A percentile compares a stretch with the other conserved stretches of the same genome.
These are phyloP conservation scores for Channa striata DNA, from an alignment of 2,797 vertebrate species.

Conservation along the genomic window DNA sequence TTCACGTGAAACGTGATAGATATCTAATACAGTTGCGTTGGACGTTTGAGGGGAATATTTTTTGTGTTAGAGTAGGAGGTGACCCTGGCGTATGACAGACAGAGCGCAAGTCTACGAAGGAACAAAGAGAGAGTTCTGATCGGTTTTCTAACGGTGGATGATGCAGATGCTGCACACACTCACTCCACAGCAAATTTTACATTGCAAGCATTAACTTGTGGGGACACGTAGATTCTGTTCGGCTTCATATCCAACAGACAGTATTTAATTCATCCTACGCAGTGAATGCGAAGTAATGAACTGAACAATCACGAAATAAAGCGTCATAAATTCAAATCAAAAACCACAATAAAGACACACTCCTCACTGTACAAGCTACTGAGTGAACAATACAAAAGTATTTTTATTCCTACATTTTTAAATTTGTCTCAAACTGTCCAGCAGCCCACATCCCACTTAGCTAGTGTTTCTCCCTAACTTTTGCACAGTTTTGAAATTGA, in stretches of 20 bases:
- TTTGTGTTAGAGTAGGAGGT: conserved; percentile 31
- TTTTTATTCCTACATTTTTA: too few species aligned
- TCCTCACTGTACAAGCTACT: not conserved
- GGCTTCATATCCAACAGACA: too few species aligned
- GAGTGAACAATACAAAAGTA: too few species aligned
- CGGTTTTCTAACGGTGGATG: too few species aligned
- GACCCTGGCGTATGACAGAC: conserved; percentile 33
- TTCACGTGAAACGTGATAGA: conserved; percentile 20
- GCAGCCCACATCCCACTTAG: too few species aligned
- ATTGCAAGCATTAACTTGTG: not conserved
- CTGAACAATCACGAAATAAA: not conserved
- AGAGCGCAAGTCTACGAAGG: conserved; percentile 19
- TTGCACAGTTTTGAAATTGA: conserved; percentile 13
- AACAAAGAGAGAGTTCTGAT: conserved; percentile 9
- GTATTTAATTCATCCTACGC: too few species aligned
- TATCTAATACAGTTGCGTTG: conserved; percentile 10
- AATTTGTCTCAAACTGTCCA: too few species aligned
- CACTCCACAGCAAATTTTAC: conserved; percentile 8
- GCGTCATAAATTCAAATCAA: not conserved
- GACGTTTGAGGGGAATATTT: conserved; percentile 4
- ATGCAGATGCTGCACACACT: not conserved
- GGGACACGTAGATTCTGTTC: not conserved
- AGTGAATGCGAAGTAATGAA: not conserved
- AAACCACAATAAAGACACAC: too few species aligned
- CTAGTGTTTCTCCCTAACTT: not conserved